A percentile compares a stretch with the other conserved stretches of the same genome.
phyloP scores from a whole-genome alignment of 2,888 invertebrate genomes.

The Stictocephala bisonia region DNA sequence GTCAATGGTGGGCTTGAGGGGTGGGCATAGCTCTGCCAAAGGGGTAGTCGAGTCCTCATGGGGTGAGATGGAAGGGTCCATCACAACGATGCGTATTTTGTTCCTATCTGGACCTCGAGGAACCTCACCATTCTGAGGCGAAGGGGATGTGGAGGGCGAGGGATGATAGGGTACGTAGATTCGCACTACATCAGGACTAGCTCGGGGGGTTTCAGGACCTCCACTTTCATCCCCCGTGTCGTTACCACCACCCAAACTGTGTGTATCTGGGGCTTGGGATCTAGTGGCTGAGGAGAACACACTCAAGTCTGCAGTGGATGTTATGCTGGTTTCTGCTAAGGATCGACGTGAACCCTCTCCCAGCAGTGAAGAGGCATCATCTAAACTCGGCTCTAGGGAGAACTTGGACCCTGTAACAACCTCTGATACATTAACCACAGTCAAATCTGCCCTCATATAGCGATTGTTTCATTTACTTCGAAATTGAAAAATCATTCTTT shows the following conservation, averaged over 20 bases:
- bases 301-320: conserved; percentile 84
- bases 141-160: conserved; percentile 63
- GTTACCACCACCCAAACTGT: conserved; percentile 76
- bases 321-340: conserved; percentile 84
- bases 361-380: conserved; percentile 77
- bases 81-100: conserved; percentile 78
- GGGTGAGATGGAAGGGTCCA: conserved; percentile 53
- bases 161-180: conserved; percentile 82
- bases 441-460: conserved; percentile 28
- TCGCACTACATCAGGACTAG: conserved; percentile 75
- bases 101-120: conserved; percentile 72
- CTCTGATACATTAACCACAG: conserved; percentile 21
- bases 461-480: no score
- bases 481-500: no score
- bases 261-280: conserved; percentile 79
- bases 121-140: conserved; percentile 65
- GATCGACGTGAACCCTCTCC: conserved; percentile 80
- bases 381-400: conserved; percentile 73
- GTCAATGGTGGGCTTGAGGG: conserved; percentile 57
- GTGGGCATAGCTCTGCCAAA: conserved; percentile 59
- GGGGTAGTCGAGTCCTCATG: conserved; percentile 59
- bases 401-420: conserved; percentile 70
- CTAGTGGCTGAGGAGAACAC: conserved; percentile 80
- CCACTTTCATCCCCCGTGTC: conserved; percentile 71
- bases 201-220: conserved; percentile 72